Base-by-base conservation (phyloP, 53 echinoderm and acorn worm species). In the Paelopatides confundens region DNA sequence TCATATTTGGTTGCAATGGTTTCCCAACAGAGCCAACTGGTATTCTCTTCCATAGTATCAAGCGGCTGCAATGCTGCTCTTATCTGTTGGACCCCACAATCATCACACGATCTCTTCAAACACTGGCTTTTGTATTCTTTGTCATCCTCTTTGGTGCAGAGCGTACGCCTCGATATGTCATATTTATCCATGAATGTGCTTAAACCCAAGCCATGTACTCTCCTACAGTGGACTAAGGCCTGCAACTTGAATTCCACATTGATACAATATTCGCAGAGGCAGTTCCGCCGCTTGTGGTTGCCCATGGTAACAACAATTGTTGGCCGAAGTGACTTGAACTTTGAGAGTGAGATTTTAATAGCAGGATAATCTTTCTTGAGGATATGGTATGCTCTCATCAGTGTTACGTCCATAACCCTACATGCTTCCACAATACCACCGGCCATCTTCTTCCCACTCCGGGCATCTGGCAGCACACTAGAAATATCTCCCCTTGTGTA, bases 231-330 rank as follows among this genome's bases (percentile, higher is more conserved):
- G 28, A 43, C 40, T 26, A 85, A 46, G 35, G 86, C 38, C 68
- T 65, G 23, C n/a, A 86, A 28, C 51, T 86, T 86, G 31, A 81
- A 47, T 36, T 88, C 67, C 18, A 88, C 13, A 52, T 88, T 88
- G 0, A 81, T 69, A 53, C 88, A 88, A 32, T 88, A 84, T 23
- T 89, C 89, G 10, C 89, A 89, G n/a, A 89, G 35, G 30, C 82
- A 89, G 29, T 82, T 71, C 53, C 31, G 33, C 30, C 33, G 74
- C 38, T 87, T 87, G 87, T 87, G 71, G 62, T 74, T 87, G 9
- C 6, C 58, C 87, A 77, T 87, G 4, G 87, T 62, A 10, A 64
- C 62, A 36, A 87, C 76, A 43, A 74, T 54, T 15, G 62, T 74
- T 32, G 77, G 77, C 36, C 63, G 12, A 30, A 87, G 77, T 39